A percentile compares a stretch with the other conserved stretches of the same genome.
Conservation (phyloP, 2,113 vertebrate species). For the Lophura nycthemera region DNA sequence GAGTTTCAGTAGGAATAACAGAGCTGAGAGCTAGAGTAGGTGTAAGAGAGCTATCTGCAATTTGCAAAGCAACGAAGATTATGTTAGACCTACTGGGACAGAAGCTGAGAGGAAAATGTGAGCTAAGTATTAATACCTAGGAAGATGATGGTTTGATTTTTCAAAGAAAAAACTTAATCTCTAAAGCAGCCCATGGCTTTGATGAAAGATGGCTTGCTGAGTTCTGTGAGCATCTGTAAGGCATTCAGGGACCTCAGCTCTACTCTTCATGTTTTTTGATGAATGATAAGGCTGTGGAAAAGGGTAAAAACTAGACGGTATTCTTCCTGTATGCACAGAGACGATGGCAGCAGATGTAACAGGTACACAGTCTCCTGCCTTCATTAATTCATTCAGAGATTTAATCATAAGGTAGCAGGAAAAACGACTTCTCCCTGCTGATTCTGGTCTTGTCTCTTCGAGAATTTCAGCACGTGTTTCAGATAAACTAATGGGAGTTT, state of each 20-base stretch:
- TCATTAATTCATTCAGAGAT: background rate
- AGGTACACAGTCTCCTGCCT: background rate
- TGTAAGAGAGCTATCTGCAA: background rate
- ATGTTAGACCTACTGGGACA: slow-evolving; percentile 3
- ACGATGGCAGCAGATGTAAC: background rate
- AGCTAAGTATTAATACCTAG: slow-evolving; percentile 25
- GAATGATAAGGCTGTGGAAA: background rate
- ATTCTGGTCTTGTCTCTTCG: background rate
- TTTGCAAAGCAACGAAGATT: slow-evolving; percentile 25
- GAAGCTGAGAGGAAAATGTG: slow-evolving; percentile 36
- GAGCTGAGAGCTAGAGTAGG: background rate
- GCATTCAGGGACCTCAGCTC: background rate
- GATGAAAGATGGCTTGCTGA: background rate
- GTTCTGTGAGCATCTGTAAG: background rate
- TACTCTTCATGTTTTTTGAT: background rate
- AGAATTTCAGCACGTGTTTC: background rate
- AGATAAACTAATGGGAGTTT: slow-evolving; percentile 3
- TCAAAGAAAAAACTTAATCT: background rate
- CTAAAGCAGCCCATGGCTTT: background rate
- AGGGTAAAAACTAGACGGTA: background rate
- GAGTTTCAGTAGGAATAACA: background rate
- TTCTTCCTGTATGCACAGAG: background rate
- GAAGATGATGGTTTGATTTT: slow-evolving; percentile 27
- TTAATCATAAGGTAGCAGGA: background rate
- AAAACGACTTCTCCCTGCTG: background rate